Evolutionary conservation across 2,888 invertebrate species (phyloP), one percentile per base, ranked within the genome.

Genomic region (Xestia ashworthii): DNA sequence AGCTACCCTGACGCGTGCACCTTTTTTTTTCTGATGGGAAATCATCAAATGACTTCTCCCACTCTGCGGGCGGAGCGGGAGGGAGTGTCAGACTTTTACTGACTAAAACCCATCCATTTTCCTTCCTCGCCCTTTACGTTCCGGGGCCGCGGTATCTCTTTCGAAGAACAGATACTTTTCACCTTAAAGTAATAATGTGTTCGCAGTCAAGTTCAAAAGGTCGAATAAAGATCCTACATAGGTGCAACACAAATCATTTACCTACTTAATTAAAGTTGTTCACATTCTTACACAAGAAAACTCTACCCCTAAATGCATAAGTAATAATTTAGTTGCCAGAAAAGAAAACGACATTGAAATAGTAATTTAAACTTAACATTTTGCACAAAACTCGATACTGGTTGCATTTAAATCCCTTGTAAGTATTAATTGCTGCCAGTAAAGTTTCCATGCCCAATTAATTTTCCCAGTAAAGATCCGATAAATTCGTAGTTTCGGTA

Each of bases 371-470:
- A 69, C 65, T 46, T 25, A 69, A 69, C 38, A 72, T 70, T 65
- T 55, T 50, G 11, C 50, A 41, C 44, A n/a, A 74, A 71, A 48
- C 72, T 80, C 62, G 75, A 80, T 78, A 74, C 65, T 67, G 76
- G 67, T 69, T 77, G 71, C 72, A 82, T 67, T 73, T 55, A 71
- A 66, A 78, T 77, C 72, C 67, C 32, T 44, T 19, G 69, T 73
- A 81, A 32, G 32, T 32, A 32, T 80, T 83, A 86, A 87, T 88
- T 83, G 70, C 77, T 25, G 46, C 62, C 80, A 80, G 78, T 82
- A 82, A 79, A 82, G 73, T 84, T 86, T 79, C 86, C 46, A 62
- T 55, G 77, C 73, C 81, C 89, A 85, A 90, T 90, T 89, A 90
- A 88, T 89, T 88, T 89, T 87, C 81, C 55, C 76, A 81, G 73